Evolutionary conservation across 2,797 vertebrate species (phyloP), one percentile per base, ranked within the genome.

Genomic region (Eutrigla gurnardus): DNA sequence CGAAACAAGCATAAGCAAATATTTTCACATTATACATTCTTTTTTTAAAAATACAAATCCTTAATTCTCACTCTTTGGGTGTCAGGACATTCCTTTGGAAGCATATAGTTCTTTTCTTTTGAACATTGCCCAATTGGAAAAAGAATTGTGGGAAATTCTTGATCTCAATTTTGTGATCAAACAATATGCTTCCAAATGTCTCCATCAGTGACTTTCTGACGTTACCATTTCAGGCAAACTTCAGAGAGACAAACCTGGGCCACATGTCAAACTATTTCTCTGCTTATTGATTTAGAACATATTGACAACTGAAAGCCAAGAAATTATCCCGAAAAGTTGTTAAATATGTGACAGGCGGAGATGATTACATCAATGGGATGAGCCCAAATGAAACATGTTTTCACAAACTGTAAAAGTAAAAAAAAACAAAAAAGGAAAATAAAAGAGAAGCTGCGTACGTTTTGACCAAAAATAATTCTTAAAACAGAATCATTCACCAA

Each of bases 1-100:
- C 92, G 95, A 99, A 99, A 97, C 94, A 94, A 97, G 96, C 96
- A 96, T 95, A 96, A 96, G 96, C 96, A 96, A 93, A 96, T 94
- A 91, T 92, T 95, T 94, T 94, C 91, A 95, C 92, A 96, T 96
- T 96, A 96, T 96, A 98, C 96, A 97, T 97, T 98, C 96, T 97
- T 96, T 96, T 94, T 69, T 94, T 70, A 96, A 97, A 98, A 99
- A 98, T 96, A 98, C 95, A 96, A 96, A 96, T 96, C 95, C 93
- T 95, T 95, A 95, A 95, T 84, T 91, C 91, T 95, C 93, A 94
- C 93, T 96, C 95, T 96, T 96, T 94, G 92, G 96, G 95, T 93
- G 92, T 95, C 91, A 92, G 95, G 95, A 96, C 94, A 93, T 92
- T 97, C 93, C 93, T 95, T 95, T 96, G 95, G 96, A 98, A 98